Evolutionary conservation across 1,140 invertebrate species (phyloP).

Genomic region (Chelonus insularis): DNA sequence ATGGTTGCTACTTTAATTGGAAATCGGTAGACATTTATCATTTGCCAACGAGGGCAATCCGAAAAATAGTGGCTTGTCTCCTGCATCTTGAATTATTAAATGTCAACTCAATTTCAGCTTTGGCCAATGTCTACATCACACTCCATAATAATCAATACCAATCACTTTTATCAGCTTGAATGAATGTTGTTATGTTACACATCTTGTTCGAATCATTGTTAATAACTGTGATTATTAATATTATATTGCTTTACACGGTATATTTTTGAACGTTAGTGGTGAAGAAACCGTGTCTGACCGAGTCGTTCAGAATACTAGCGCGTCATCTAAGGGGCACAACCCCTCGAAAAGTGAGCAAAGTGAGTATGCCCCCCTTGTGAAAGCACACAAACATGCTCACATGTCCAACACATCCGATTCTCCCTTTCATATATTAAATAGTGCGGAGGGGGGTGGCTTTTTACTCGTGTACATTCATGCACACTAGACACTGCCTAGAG

Average conservation of each 20-base stretch:
- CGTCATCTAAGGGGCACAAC: conserved; percentile 27
- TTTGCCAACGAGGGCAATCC: conserved; percentile 54
- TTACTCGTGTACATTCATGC: neutral
- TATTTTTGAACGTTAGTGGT: conserved; percentile 11
- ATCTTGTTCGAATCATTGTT: too few relatives aligned
- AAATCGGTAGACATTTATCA: conserved; percentile 53
- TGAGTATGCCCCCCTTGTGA: conserved; percentile 20
- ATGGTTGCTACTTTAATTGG: conserved; percentile 50
- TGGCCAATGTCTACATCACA: conserved; percentile 35
- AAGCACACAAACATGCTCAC: conserved; percentile 9
- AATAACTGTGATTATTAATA: neutral
- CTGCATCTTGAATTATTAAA: conserved; percentile 36
- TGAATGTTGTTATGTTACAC: too few relatives aligned
- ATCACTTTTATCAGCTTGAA: neutral
- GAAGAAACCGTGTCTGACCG: conserved; percentile 17
- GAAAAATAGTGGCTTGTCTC: conserved; percentile 47
- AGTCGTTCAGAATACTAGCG: conserved; percentile 22
- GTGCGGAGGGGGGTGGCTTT: neutral
- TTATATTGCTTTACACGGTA: neutral
- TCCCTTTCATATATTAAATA: conserved; percentile 11
- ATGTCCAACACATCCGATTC: neutral
- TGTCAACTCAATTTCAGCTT: neutral
- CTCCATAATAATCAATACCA: conserved; percentile 40
- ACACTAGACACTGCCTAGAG: conserved; percentile 12
- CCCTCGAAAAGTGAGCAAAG: conserved; percentile 21